Conservation (phyloP, 1,140 invertebrate genomes). For the Lepeophtheirus salmonis region DNA sequence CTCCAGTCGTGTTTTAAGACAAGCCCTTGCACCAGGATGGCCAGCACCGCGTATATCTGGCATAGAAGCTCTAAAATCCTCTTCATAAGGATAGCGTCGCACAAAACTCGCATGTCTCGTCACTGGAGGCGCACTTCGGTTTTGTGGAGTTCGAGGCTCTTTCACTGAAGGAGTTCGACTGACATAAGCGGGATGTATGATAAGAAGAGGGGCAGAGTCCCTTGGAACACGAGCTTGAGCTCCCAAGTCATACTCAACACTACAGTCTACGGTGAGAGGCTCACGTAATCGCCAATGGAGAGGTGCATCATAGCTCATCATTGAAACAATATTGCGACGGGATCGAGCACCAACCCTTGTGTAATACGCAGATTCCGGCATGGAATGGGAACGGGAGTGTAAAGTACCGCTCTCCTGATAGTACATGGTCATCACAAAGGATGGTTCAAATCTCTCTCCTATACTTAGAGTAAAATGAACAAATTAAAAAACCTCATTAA, state of each 20-base stretch:
- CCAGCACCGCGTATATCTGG: not conserved
- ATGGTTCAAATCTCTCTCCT: not conserved
- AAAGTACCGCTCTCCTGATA: not conserved
- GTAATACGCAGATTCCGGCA: constrained; percentile 17
- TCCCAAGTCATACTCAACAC: constrained; percentile 18
- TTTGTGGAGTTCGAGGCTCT: not conserved
- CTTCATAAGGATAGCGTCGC: not conserved
- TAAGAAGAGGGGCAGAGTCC: constrained; percentile 14
- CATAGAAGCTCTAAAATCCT: not conserved
- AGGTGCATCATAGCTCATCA: no score
- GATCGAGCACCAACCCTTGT: not conserved
- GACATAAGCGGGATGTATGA: constrained; percentile 13
- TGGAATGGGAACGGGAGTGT: constrained; percentile 15
- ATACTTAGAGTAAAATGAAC: not conserved
- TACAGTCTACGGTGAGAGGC: constrained; percentile 16
- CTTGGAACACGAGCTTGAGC: constrained; percentile 7
- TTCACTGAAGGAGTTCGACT: not conserved
- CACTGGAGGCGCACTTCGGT: not conserved
- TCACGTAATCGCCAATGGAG: not conserved
- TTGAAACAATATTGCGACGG: not conserved
- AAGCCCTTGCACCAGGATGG: not conserved
- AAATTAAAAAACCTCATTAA: not conserved
- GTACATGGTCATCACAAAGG: not conserved
- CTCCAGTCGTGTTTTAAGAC: not conserved
- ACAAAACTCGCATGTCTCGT: not conserved